Base-by-base conservation (phyloP, 2,113 vertebrate species). In the Vimba vimba region DNA sequence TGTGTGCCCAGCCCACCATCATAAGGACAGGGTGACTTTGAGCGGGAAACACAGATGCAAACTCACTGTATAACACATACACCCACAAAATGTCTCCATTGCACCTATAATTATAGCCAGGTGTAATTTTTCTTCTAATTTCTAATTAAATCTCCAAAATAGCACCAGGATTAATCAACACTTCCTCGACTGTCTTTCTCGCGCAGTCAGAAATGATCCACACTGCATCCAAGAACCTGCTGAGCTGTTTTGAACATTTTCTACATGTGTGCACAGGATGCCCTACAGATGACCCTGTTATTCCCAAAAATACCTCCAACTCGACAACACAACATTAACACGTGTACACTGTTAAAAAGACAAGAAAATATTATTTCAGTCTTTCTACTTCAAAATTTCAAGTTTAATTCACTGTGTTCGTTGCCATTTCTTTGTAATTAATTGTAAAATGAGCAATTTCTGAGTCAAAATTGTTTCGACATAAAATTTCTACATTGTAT, bases 11-110 rank as follows among this genome's bases (percentile, higher is more conserved):
- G 90, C 84, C 76, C 87, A 68, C 84, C 59, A 59, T 89, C 91
- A 89, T 90, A 90, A 93, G 91, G 93, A 93, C 92, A 90, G 86
- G 90, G 93, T 95, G 94, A 95, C 94, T 94, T 95, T 95, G 91
- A 93, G 85, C 39, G 6, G 79, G 45, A 92, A 89, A 86, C 47
- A 7, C 79, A 74, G 71, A 66, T 76, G 25, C 30, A 55, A 75
- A 36, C 76, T 83, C 71, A 23, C 64, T 33, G 36, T 84, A 17
- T 19, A 47, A 55, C 74, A 88, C 84, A 62, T 30, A 50, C 74
- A 47, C 43, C n/a, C n/a, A 60, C 33, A 78, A 23, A 19, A 68
- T 85, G 39, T 85, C 75, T 81, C 74, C 79, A 64, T 33, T 30
- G 23, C 5, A 68, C 7, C 17, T 12, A 25, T 71, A 47, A 80